phyloP scores from a whole-genome alignment of 1,140 invertebrate species.

The Hylaeus volcanicus region DNA sequence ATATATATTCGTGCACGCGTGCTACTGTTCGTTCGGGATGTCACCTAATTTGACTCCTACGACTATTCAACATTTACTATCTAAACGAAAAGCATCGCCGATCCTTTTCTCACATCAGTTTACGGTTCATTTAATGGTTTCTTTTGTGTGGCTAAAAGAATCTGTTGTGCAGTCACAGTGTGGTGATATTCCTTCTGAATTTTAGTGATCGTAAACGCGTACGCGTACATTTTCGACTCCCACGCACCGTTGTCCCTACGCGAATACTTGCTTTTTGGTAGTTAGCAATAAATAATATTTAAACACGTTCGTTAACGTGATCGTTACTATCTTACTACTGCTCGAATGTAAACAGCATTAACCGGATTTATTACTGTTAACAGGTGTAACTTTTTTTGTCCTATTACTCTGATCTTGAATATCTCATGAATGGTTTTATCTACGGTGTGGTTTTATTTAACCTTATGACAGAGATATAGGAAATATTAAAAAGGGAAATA shows the following conservation, averaged over 20 bases:
- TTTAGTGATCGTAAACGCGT: constrained; percentile 48
- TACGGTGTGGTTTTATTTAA: constrained; percentile 4
- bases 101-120: background rate
- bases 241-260: constrained; percentile 62
- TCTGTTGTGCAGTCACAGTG: background rate
- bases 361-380: background rate
- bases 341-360: background rate
- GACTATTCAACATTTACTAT: constrained; percentile 34
- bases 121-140: background rate
- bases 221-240: constrained; percentile 63
- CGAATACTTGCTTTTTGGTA: constrained; percentile 10
- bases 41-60: constrained; percentile 62
- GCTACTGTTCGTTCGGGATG: constrained; percentile 51
- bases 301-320: background rate
- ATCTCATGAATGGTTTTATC: background rate
- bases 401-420: background rate
- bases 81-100: constrained; percentile 15
- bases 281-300: constrained; percentile 18
- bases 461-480: background rate
- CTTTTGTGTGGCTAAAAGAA: background rate
- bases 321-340: background rate
- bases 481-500: background rate
- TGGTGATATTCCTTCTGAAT: constrained; percentile 31
- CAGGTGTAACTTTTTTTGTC: background rate
- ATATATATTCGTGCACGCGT: constrained; percentile 19